A percentile compares a stretch with the other conserved stretches of the same genome.
These are phyloP conservation scores for Xyrauchen texanus DNA, from an alignment of 2,113 vertebrate species.

Conservation along the genomic window DNA sequence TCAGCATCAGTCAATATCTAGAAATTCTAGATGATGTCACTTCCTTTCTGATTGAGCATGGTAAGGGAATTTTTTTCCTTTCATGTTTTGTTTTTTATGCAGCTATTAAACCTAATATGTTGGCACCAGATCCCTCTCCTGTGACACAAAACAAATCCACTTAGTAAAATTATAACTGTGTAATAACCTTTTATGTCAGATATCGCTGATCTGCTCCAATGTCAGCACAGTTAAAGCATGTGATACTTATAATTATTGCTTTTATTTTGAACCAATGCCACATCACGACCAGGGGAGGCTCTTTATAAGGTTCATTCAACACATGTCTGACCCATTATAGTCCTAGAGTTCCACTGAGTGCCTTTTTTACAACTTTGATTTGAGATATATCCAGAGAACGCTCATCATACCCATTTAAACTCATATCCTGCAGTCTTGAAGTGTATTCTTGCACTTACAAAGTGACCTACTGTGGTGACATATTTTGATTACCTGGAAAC, in stretches of 20 bases:
- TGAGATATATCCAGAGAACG: conserved; percentile 1
- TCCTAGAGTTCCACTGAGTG: background rate
- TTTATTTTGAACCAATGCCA: conserved; percentile 38
- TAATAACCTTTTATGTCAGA: conserved; percentile 43
- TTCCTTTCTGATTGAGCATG: background rate
- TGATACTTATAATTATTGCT: conserved; percentile 41
- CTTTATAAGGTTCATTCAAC: conserved; percentile 30
- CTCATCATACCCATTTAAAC: background rate
- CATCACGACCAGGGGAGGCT: conserved; percentile 18
- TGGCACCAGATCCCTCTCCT: conserved; percentile 34
- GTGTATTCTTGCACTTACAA: no score
- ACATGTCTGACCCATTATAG: conserved; percentile 7
- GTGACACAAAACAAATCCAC: conserved; percentile 56
- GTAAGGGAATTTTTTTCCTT: background rate
- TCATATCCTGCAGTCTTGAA: no score
- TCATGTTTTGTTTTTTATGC: conserved; percentile 28
- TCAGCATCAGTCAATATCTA: no score
- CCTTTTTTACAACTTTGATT: conserved; percentile 32
- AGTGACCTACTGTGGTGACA: no score
- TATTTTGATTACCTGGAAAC: no score
- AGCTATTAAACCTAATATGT: conserved; percentile 17
- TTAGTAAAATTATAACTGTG: conserved; percentile 46
- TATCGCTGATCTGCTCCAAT: conserved; percentile 31
- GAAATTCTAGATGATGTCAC: no score
- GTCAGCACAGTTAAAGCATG: conserved; percentile 40